phyloP scores from a whole-genome alignment of 2,888 invertebrate genomes.

The Serrognathus titanus region DNA sequence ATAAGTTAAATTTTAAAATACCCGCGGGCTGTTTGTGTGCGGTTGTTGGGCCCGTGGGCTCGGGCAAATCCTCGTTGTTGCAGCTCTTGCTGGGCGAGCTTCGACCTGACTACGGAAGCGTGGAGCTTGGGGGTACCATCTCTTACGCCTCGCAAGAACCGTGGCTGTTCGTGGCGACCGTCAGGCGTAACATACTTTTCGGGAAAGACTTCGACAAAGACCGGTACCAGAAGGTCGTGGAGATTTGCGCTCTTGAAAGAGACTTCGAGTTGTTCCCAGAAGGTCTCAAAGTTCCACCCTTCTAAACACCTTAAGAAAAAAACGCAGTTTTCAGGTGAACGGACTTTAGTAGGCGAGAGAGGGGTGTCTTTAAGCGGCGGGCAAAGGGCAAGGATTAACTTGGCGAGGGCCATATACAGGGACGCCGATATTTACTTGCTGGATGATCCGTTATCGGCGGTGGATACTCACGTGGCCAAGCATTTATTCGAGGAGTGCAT shows the following conservation, averaged over 20 bases:
- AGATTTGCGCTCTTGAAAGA: conserved; percentile 60
- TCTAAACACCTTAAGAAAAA: no score
- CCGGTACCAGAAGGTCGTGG: conserved; percentile 52
- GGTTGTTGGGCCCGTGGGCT: conserved; percentile 64
- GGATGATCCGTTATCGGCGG: conserved; percentile 78
- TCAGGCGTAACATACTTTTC: conserved; percentile 77
- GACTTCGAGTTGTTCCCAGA: conserved; percentile 69
- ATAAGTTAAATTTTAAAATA: conserved; percentile 51
- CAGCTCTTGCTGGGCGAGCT: conserved; percentile 72
- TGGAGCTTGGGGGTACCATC: conserved; percentile 61
- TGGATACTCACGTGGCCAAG: conserved; percentile 73
- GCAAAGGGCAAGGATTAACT: conserved; percentile 74
- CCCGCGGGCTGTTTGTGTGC: conserved; percentile 51
- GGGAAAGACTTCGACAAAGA: conserved; percentile 60
- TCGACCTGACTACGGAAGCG: conserved; percentile 56
- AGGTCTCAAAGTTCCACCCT: conserved; percentile 31
- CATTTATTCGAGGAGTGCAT: conserved; percentile 75
- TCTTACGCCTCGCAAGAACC: conserved; percentile 77
- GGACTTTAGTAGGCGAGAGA: conserved; percentile 72
- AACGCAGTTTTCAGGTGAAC: conserved; percentile 51
- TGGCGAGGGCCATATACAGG: conserved; percentile 74
- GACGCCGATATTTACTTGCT: conserved; percentile 73
- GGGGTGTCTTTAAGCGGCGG: conserved; percentile 77
- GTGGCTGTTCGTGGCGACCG: conserved; percentile 70
- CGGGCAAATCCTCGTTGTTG: conserved; percentile 66